phyloP scores from a whole-genome alignment of 2,888 invertebrate species.

The Stenodera caucasica region DNA sequence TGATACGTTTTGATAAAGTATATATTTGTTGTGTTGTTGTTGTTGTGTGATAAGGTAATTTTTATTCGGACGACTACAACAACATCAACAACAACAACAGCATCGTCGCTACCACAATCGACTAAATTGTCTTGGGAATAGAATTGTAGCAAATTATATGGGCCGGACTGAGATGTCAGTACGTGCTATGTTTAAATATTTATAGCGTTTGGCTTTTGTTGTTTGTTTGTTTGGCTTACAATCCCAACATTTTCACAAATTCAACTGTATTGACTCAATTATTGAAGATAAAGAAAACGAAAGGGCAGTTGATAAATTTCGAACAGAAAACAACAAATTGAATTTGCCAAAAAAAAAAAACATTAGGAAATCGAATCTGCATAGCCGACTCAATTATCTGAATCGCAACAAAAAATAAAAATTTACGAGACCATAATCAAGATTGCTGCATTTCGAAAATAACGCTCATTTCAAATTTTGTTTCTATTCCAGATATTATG shows the following conservation, averaged over 20 bases:
- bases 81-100: neutral
- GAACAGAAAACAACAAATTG: no score
- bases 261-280: neutral
- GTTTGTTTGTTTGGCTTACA: neutral
- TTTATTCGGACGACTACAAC: neutral
- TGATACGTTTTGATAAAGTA: neutral
- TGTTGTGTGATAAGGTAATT: neutral
- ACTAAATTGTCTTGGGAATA: neutral
- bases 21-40: no score
- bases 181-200: constrained; percentile 29
- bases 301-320: neutral
- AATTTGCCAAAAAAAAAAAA: no score
- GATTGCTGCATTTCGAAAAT: no score
- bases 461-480: no score
- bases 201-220: constrained; percentile 13
- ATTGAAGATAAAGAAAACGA: neutral
- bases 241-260: neutral
- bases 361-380: no score
- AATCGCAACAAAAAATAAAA: no score
- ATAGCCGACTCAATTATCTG: no score
- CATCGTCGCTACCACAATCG: neutral
- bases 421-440: no score
- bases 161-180: constrained; percentile 14
- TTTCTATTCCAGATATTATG: no score
- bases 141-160: constrained; percentile 22